Base-by-base conservation (phyloP, 1,140 invertebrate species). In the Zaprionus inermis region DNA sequence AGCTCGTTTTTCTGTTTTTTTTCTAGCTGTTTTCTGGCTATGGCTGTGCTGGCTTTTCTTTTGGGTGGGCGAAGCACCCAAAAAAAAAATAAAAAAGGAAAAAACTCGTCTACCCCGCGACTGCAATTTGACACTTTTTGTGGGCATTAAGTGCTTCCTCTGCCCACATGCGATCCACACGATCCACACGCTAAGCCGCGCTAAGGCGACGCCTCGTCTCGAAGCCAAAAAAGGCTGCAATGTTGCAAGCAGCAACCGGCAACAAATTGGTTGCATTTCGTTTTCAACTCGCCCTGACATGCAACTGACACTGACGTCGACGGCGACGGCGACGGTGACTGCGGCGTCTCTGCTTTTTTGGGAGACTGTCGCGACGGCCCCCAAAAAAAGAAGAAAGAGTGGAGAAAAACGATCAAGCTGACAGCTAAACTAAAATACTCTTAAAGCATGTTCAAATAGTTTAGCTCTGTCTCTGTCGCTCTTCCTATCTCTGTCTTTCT, bases 91-190 rank as follows among this genome's bases (percentile, higher is more conserved):
- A 12, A 34, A 55, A 7, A 64, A 56, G 12, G 14, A 59, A 61
- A 77, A 60, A 55, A 66, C 30, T 54, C 20, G 36, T 38, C 36
- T 44, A 44, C n/a, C 38, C 41, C 41, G 84, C 78, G 91, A 79
- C 70, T 89, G 89, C 89, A 91, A 91, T 91, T 91, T 89, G 89
- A 91, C 89, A 91, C 89, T 89, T 91, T 90, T 91, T 91, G 89
- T 91, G 88, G 89, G 89, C 83, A 89, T 91, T 91, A 89, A 91
- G 89, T 91, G 89, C 89, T 91, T 91, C 89, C 89, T 91, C 89
- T 91, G 89, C 89, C 89, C 72, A 91, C 89, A 88, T 76, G 44
- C 67, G 46, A 56, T 36, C 54, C 32, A 61, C 41, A n/a, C 14
- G 57, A 49, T 22, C 20, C 24, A 70, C 20, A 60, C n/a, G 60